Evolutionary conservation across 2,797 vertebrate genomes (phyloP).

Genomic region (Falco peregrinus): DNA sequence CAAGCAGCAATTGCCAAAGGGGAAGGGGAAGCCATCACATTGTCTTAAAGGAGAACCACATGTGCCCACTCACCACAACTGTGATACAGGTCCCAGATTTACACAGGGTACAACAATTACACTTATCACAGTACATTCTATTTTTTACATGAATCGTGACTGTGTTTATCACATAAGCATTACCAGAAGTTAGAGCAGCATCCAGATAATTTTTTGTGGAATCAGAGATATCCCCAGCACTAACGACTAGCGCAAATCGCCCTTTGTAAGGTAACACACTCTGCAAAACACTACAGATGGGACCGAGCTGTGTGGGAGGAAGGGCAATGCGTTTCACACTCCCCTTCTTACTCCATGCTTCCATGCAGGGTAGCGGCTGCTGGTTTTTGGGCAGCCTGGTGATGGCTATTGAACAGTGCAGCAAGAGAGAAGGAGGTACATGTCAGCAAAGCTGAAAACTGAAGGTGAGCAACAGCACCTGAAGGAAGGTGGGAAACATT

Average conservation of each 20-base stretch:
- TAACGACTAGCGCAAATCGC: neutral
- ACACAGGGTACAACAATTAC: no score
- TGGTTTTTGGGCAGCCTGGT: neutral
- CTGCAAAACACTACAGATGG: neutral
- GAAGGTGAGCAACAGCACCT: conserved; percentile 11
- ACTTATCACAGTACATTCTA: no score
- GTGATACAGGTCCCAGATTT: no score
- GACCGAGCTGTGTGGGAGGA: neutral
- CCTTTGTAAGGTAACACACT: neutral
- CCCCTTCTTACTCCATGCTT: neutral
- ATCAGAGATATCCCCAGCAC: neutral
- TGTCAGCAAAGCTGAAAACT: neutral
- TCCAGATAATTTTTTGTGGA: neutral
- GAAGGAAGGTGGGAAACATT: conserved; percentile 10
- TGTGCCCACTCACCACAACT: no score
- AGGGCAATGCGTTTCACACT: neutral
- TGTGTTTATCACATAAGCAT: neutral
- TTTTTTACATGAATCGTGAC: no score
- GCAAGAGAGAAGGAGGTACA: neutral
- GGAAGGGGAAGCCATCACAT: no score
- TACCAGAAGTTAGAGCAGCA: neutral
- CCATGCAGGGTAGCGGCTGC: neutral
- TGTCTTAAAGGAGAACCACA: no score
- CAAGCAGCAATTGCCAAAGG: no score
- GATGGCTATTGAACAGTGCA: neutral